A percentile compares a stretch with the other conserved stretches of the same genome.
phyloP scores from a whole-genome alignment of 2,113 vertebrate species.

The Mastomys coucha region DNA sequence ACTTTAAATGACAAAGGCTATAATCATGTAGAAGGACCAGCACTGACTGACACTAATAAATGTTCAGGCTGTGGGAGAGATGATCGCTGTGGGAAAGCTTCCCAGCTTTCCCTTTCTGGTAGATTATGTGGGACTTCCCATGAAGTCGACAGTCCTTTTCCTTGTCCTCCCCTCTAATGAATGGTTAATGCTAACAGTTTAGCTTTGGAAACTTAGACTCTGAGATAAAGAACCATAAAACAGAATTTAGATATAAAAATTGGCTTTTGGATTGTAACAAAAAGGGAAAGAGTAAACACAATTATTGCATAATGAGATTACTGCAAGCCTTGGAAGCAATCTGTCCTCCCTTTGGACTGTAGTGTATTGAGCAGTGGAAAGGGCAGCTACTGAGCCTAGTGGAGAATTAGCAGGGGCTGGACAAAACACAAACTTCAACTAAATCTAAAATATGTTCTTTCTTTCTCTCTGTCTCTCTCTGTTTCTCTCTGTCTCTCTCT shows the following conservation, averaged over 20 bases:
- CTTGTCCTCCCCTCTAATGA: too few relatives aligned
- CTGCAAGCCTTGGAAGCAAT: neutral
- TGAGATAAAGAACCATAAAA: neutral
- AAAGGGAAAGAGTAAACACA: neutral
- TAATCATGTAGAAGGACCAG: too few relatives aligned
- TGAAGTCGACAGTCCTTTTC: neutral
- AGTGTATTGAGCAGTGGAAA: conserved; percentile 20
- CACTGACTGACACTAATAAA: fast-evolving
- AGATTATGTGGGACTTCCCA: neutral
- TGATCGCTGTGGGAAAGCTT: fast-evolving
- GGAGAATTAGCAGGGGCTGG: neutral
- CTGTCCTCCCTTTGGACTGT: neutral
- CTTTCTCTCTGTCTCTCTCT: neutral
- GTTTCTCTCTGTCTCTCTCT: too few relatives aligned
- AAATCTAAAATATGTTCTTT: neutral
- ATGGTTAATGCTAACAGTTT: neutral
- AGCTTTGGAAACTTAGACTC: neutral
- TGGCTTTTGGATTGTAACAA: neutral
- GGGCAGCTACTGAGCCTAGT: neutral
- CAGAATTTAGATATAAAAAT: neutral
- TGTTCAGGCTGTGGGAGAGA: neutral
- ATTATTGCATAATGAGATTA: neutral
- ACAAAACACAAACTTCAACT: neutral
- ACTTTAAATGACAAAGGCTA: neutral
- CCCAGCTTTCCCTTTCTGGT: neutral